These are phyloP conservation scores for Marcusenius ussheri DNA, from an alignment of 2,113 vertebrate species.

Conservation along the genomic window DNA sequence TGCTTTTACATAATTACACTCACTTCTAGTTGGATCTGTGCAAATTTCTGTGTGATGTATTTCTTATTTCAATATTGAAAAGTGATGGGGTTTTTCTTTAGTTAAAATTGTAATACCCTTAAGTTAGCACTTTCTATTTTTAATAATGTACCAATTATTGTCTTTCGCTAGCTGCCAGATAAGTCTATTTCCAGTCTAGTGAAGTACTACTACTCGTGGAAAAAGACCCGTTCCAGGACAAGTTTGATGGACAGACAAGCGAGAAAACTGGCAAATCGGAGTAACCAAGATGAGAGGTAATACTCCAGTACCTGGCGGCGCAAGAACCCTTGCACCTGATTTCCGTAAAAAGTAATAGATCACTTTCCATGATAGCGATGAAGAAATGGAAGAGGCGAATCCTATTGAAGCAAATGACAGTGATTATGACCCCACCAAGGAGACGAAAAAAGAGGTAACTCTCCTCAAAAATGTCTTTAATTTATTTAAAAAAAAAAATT, in stretches of 20 bases:
- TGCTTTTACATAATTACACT: neutral
- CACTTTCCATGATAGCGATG: slow-evolving; percentile 63
- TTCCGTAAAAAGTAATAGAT: neutral
- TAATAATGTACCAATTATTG: neutral
- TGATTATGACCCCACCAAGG: slow-evolving; percentile 95
- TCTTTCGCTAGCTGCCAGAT: slow-evolving; percentile 78
- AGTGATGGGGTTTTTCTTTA: neutral
- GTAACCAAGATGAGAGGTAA: slow-evolving; percentile 83
- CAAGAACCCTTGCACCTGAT: neutral
- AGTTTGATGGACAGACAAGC: slow-evolving; percentile 98
- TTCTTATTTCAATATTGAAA: neutral
- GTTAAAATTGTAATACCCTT: neutral
- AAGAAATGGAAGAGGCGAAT: slow-evolving; percentile 86
- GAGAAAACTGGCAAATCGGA: slow-evolving; percentile 83
- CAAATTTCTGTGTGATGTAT: neutral
- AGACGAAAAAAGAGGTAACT: slow-evolving; percentile 91
- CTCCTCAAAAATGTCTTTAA: neutral
- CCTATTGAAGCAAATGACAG: slow-evolving; percentile 86
- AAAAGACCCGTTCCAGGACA: slow-evolving; percentile 95
- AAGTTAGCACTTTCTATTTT: neutral
- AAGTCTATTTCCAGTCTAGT: slow-evolving; percentile 98
- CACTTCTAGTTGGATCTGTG: neutral
- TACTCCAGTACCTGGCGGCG: neutral
- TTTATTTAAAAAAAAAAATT: neutral
- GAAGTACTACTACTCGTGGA: slow-evolving; percentile 99